Base-by-base conservation (phyloP, 2,113 vertebrate genomes). In the Pipa parva region DNA sequence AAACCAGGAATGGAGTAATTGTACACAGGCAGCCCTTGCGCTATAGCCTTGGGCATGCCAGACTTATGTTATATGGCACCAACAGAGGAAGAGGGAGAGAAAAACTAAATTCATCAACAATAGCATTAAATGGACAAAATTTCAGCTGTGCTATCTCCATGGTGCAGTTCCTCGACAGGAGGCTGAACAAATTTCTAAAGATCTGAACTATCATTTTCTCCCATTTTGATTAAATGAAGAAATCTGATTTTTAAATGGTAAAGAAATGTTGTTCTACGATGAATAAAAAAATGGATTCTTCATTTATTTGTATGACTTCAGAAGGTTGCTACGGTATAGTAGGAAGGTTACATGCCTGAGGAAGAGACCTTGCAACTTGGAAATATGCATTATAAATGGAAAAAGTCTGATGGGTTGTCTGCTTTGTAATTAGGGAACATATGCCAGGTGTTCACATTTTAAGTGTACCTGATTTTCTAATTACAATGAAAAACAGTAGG, bases 1-100 rank as follows among this genome's bases (percentile, higher is more conserved):
- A 85, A 81, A 75, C 63, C 81, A 78, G 73, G 73, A 83, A 72
- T 71, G 59, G 75, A 72, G 77, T 92, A 92, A 90, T 90, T 88
- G 85, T 90, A 89, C 87, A 86, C 85, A 90, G 82, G 80, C 80
- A 73, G 48, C 46, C 27, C 29, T 71, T 72, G 56, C 59, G 77
- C 70, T 78, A 64, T 72, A 74, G 73, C 78, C 73, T 61, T 76
- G 56, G 78, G 76, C 73, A 76, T 45, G 76, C 69, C 71, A 76
- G 71, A 65, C 72, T 60, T 72, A 61, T 74, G 75, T 71, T 76
- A 72, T 77, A 72, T 76, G 68, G 66, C 68, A 80, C 73, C 72
- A 77, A 56, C 72, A 55, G 0, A 6, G 60, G 26, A 69, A 59
- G 7, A 46, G 70, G 33, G 60, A 33, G 28, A 7, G 3, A 33